Base-by-base conservation (phyloP, 1,140 invertebrate species). In the Polypedilum pembai region DNA sequence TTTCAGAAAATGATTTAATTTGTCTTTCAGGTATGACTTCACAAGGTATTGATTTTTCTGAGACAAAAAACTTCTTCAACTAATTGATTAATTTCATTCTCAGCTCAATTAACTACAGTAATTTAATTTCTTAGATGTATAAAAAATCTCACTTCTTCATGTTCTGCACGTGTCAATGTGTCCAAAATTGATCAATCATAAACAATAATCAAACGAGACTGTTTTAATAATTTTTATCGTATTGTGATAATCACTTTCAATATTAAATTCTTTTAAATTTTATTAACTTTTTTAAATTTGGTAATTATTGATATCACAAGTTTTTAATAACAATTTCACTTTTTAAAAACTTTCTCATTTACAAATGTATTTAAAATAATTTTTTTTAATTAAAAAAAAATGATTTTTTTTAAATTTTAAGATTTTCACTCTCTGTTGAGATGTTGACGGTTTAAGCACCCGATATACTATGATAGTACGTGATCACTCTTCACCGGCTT, bases 401-500 rank as follows among this genome's bases (percentile, higher is more conserved):
- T 33, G 24, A 33, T 33, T 33, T 33, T 33, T 33, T 33, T 3
- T 3, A 33, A 33, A 33, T 33, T 33, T 5, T 33, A 33, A 33
- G 1, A 3, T 33, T 33, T 33, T 33, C 2, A 41, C 40, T 40
- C 40, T 40, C 12, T 40, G 17, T 24, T 73, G 17, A 73, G 65
- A 69, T 69, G 65, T 69, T 69, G 65, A 18, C 65, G 3, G 17
- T 18, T 69, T 10, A 69, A 69, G 18, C 17, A 18, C 65, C 18
- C 65, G 20, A 20, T 8, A 69, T 21, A 69, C 65, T 69, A 69
- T 69, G 65, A 8, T 69, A 69, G 65, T 17, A 69, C 17, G 65
- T 18, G 65, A 69, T 69, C 65, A 18, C 20, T 69, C 65, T 69
- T 69, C 65, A 69, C 65, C 65, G 65, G 65, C 65, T 69, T 69